Evolutionary conservation across 2,113 vertebrate genomes (phyloP), one percentile per base, ranked within the genome.

Genomic region (Myotis lucifugus): DNA sequence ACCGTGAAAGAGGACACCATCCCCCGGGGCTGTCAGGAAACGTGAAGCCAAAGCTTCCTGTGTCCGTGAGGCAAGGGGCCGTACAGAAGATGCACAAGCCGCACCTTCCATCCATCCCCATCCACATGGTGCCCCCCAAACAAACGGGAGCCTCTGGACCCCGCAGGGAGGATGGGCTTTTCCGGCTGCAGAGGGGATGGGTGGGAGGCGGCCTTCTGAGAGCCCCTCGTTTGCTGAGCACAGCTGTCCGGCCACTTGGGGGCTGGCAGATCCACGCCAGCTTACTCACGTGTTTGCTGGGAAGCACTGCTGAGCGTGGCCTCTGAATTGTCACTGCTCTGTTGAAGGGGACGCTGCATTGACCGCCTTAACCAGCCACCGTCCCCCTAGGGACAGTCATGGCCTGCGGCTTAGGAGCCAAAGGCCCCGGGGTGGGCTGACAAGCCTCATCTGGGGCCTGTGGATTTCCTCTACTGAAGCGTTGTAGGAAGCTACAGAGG

Each of bases 111-210:
- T 0, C 42, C 25, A 17, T 90, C 50, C 1, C 19, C 77, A 64
- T 3, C 32, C 10, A 17, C 3, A 0, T 1, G 76, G 0, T 0
- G 9, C 3, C 32, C 50, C 48, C 52, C 32, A 73, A 85, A 78
- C 13, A 46, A 27, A 27, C 50, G 54, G 78, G 48, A 29, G 37
- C 50, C 81, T 69, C 10, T 42, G 15, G 81, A 42, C 19, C 25
- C 82, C 0, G 0, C 0, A 0, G 18, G 6, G 67, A 70, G 88
- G 19, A 15, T 0, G 5, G 66, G 23, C 48, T 48, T 34, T 21
- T 12, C 50, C 25, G 8, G 21, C 69, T 70, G 17, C 29, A 0
- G 32, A 37, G 42, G 48, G 5, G 19, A 29, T 27, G 6, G 29
- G 29, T 42, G 18, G 8, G 5, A 15, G 50, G 32, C 0, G 6